These are phyloP conservation scores for Vimba vimba DNA, from an alignment of 2,113 vertebrate genomes.

Conservation along the genomic window DNA sequence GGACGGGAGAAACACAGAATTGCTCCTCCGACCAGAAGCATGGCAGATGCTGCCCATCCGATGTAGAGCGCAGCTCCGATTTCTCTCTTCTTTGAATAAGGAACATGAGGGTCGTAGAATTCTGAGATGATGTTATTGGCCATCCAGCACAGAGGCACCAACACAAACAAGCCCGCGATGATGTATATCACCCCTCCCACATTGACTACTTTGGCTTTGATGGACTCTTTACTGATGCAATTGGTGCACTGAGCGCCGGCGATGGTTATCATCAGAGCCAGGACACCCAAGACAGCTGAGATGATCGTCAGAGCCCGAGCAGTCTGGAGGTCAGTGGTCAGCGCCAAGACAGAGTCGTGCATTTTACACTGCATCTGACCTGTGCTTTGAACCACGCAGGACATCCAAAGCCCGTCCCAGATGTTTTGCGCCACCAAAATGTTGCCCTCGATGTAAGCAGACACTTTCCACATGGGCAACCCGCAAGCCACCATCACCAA, in stretches of 20 bases:
- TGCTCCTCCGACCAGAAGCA: constrained; percentile 85
- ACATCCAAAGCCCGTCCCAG: constrained; percentile 96
- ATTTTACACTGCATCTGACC: constrained; percentile 92
- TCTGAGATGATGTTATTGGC: constrained; percentile 89
- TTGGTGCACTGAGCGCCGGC: constrained; percentile 92
- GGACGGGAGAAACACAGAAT: constrained; percentile 86
- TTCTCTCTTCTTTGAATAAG: constrained; percentile 83
- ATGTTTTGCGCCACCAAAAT: constrained; percentile 89
- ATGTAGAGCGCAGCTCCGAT: constrained; percentile 92
- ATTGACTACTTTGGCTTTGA: constrained; percentile 81
- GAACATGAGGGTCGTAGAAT: constrained; percentile 84
- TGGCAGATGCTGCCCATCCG: constrained; percentile 88
- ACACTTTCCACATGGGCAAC: constrained; percentile 92
- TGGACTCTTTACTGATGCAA: constrained; percentile 77
- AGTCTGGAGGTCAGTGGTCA: constrained; percentile 80
- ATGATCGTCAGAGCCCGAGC: constrained; percentile 87
- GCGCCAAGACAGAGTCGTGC: constrained; percentile 82
- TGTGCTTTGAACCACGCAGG: constrained; percentile 90
- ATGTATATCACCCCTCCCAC: constrained; percentile 84
- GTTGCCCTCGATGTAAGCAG: constrained; percentile 87
- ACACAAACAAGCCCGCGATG: constrained; percentile 82
- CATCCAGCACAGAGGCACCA: constrained; percentile 91
- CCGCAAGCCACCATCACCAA: constrained; percentile 89
- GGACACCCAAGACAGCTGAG: constrained; percentile 83
- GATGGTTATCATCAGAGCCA: constrained; percentile 84